Conservation (phyloP, 2,888 invertebrate genomes). For the Nephrotoma appendiculata region DNA sequence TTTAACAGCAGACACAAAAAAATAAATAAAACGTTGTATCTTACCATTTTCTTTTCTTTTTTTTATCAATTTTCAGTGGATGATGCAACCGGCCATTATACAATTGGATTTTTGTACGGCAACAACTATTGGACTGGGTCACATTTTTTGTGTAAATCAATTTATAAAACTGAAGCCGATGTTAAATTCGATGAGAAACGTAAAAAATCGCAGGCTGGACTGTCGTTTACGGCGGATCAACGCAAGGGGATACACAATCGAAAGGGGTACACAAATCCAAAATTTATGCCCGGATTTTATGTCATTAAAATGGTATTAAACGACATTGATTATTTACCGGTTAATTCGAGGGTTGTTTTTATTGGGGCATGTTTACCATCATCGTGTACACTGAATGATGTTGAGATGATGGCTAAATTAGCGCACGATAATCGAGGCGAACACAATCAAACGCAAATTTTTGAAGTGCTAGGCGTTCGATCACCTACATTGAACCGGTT, state of each 20-base stretch:
- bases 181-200: conserved; percentile 26
- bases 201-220: conserved; percentile 17
- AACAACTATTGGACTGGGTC: conserved; percentile 73
- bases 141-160: conserved; percentile 51
- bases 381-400: conserved; percentile 47
- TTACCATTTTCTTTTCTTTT: neutral
- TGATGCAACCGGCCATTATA: conserved; percentile 61
- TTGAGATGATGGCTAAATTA: conserved; percentile 40
- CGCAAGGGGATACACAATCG: conserved; percentile 19
- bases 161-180: conserved; percentile 37
- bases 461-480: conserved; percentile 48
- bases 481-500: conserved; percentile 52
- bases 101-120: conserved; percentile 67
- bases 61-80: conserved; percentile 37
- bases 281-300: conserved; percentile 54
- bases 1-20: neutral
- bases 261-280: conserved; percentile 36
- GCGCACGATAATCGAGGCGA: conserved; percentile 29
- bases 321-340: conserved; percentile 15
- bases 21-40: neutral
- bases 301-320: conserved; percentile 44
- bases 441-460: conserved; percentile 32
- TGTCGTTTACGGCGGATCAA: conserved; percentile 27
- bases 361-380: conserved; percentile 63
- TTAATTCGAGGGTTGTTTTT: conserved; percentile 53